Percentiles rank a stretch among this genome's conserved stretches.
These are phyloP conservation scores for Acestrorhynchus altus DNA, from an alignment of 2,797 vertebrate species.

Conservation along the genomic window DNA sequence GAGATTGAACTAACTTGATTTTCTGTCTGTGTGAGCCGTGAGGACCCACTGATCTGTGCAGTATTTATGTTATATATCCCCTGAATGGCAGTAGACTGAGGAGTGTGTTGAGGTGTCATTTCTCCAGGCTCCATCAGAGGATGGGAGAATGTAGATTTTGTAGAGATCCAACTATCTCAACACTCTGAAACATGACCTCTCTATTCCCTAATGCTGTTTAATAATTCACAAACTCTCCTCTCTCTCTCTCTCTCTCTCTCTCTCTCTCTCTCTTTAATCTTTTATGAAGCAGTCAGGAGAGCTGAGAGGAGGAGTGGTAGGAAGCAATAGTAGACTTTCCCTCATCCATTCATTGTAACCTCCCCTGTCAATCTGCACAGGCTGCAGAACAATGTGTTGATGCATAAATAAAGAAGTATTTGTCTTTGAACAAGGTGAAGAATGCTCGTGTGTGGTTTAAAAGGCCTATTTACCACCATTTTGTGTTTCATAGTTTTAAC, in stretches of 20 bases:
- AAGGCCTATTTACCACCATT: too few species aligned
- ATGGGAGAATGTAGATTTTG: constrained; percentile 26
- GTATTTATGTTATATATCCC: not conserved
- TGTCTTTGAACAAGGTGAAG: too few species aligned
- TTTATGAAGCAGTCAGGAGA: constrained; percentile 35
- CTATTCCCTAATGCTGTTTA: constrained; percentile 27
- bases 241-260: constrained; percentile 1
- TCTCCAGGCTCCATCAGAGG: constrained; percentile 27
- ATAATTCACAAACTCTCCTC: constrained; percentile 51
- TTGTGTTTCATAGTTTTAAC: too few species aligned
- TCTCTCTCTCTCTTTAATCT: constrained; percentile 37
- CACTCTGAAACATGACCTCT: constrained; percentile 50
- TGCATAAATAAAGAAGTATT: too few species aligned
- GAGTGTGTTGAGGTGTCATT: not conserved
- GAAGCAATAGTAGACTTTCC: constrained; percentile 28
- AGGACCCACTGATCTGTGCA: not conserved
- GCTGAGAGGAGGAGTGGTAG: constrained; percentile 6
- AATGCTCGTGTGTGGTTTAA: too few species aligned
- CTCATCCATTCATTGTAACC: constrained; percentile 8
- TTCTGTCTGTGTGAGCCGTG: not conserved
- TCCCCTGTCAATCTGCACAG: constrained; percentile 1
- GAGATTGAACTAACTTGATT: too few species aligned
- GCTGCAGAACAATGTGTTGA: not conserved
- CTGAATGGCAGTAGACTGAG: not conserved
- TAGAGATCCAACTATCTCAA: constrained; percentile 40